Evolutionary conservation across 1,140 invertebrate genomes (phyloP).

Genomic region (Leptopilina boulardi): DNA sequence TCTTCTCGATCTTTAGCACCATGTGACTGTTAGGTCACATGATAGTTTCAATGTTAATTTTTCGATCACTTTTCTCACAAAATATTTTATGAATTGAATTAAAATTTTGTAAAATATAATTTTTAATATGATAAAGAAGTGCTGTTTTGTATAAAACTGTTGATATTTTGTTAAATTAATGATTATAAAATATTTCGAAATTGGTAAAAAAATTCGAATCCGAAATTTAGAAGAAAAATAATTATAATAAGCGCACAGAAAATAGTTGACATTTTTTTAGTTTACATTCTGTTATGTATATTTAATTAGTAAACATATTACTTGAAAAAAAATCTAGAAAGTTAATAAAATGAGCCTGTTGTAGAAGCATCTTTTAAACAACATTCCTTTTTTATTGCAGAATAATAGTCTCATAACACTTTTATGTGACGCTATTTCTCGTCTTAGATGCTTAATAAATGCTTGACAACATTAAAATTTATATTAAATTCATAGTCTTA

Average conservation of each 20-base stretch:
- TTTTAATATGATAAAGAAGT: too few species aligned
- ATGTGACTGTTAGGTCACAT: too few species aligned
- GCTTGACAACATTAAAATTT: background rate
- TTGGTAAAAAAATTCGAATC: too few species aligned
- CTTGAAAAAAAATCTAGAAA: background rate
- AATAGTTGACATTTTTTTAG: background rate
- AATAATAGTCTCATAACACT: conserved; percentile 1
- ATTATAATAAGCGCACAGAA: background rate
- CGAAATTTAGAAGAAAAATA: too few species aligned
- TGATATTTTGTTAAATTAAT: too few species aligned
- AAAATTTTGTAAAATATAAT: too few species aligned
- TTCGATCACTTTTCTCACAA: too few species aligned
- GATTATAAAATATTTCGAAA: too few species aligned
- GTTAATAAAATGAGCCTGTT: background rate
- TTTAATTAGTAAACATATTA: background rate
- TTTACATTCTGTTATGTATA: background rate
- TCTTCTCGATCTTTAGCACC: background rate
- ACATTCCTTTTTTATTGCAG: background rate
- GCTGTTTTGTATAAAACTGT: too few species aligned
- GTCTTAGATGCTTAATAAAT: background rate
- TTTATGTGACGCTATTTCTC: background rate
- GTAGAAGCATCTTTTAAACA: background rate
- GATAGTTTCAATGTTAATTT: too few species aligned
- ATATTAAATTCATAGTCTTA: background rate
- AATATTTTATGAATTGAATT: too few species aligned